phyloP scores from a whole-genome alignment of 2,113 vertebrate species.

The Muntiacus muntjak region DNA sequence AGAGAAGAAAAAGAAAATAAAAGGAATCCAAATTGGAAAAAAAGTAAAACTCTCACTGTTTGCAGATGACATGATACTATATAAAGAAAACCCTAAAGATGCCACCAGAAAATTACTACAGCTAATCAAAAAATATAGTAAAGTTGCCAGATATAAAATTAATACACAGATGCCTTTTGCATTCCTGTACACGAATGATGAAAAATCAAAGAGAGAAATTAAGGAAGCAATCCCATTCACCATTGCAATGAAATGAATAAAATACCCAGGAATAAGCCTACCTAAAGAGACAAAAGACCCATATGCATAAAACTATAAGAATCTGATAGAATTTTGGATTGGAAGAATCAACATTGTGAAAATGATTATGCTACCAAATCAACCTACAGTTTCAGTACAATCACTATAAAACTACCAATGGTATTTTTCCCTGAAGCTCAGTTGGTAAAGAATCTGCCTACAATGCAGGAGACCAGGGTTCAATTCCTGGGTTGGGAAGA shows the following conservation, averaged over 20 bases:
- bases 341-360: not conserved
- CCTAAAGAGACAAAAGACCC: not conserved
- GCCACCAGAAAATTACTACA: not conserved
- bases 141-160: not conserved
- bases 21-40: not conserved
- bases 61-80: not conserved
- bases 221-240: not conserved
- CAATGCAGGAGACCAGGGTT: not conserved
- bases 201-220: not conserved
- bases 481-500: not conserved
- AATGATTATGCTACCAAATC: not conserved
- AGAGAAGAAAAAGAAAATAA: not conserved
- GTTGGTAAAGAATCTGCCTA: accelerated
- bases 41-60: not conserved
- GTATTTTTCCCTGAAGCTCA: not conserved
- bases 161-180: not conserved
- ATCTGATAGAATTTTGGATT: not conserved
- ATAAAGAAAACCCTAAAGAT: not conserved
- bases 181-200: not conserved
- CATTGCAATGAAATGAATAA: not conserved
- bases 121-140: not conserved
- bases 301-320: not conserved
- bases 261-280: not conserved
- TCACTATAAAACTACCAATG: not conserved
- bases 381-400: not conserved